Evolutionary conservation across 2,888 invertebrate genomes (phyloP), one percentile per base, ranked within the genome.

Genomic region (Nemotelus pantherinus): DNA sequence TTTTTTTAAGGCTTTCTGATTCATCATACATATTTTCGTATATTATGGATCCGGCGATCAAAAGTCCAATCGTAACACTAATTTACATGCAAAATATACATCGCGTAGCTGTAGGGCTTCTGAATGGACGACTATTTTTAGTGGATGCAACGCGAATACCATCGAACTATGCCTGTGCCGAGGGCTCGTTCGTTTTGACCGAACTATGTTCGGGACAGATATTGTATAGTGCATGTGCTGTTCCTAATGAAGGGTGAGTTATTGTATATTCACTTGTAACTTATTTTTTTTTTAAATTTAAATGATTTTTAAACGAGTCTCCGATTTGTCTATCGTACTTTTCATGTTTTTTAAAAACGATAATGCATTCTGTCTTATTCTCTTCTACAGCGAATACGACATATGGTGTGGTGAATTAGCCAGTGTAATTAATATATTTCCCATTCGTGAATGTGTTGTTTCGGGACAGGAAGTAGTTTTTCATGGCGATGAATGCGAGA

Each of bases 371-470:
- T 25, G 25, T 25, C 25, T 25, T 25, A 25, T 25, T 25, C 25
- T 25, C 25, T 25, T 25, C 25, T 25, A 25, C 81, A 92, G 92
- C 3, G 82, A 83, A 2, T 90, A 92, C 82, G 95, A 95, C 84
- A 86, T 97, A 25, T 98, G 97, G 97, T 94, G 95, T 82, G 97
- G 97, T 0, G 96, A 96, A 82, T 90, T 91, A 48, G 91, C 91
- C 79, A 96, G 95, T 0, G 92, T 91, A 75, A 92, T 97, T 80
- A 92, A 93, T 71, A 91, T 95, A 43, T 96, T 95, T 85, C 89
- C 91, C 0, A 88, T 97, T 74, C 90, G 91, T 82, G 91, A 90
- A 78, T 89, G 91, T 55, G 90, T 93, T 3, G 94, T 95, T 58
- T 89, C 92, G 47, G 91, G 91, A 6, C 95, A 96, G 81, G 93